phyloP scores from a whole-genome alignment of 2,113 vertebrate species.

The Dermatemys mawii region DNA sequence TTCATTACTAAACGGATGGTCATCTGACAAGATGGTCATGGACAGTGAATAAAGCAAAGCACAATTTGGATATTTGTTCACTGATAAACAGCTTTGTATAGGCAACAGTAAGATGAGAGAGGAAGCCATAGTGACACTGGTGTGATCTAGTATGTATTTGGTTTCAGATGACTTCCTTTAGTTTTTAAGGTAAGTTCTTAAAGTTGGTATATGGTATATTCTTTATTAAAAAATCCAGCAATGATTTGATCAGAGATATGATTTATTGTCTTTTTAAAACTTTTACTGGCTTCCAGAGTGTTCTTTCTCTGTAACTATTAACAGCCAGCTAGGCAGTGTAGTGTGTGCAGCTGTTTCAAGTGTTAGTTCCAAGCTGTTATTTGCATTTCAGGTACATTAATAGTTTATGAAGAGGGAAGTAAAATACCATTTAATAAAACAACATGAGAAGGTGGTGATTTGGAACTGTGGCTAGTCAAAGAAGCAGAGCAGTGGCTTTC shows the following conservation, averaged over 20 bases:
- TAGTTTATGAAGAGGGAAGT: background rate
- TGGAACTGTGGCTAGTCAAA: background rate
- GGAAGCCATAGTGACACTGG: background rate
- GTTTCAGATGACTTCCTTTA: background rate
- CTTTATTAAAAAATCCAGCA: background rate
- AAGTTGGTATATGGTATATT: background rate
- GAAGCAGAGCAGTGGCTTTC: background rate
- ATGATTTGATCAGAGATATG: background rate
- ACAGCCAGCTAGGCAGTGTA: background rate
- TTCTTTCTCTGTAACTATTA: background rate
- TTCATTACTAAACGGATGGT: background rate
- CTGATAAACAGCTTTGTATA: background rate
- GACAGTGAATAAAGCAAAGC: background rate
- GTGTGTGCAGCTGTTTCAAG: background rate
- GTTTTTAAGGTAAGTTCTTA: background rate
- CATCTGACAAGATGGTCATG: background rate
- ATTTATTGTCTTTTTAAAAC: background rate
- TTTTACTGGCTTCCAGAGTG: background rate
- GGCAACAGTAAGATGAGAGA: background rate
- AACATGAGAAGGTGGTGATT: background rate
- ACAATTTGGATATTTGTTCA: background rate
- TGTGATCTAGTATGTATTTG: background rate
- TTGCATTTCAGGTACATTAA: background rate
- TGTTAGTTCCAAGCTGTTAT: background rate
- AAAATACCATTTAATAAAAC: background rate